Base-by-base conservation (phyloP, 53 echinoderm and acorn worm species). In the Pentamera pediparva region DNA sequence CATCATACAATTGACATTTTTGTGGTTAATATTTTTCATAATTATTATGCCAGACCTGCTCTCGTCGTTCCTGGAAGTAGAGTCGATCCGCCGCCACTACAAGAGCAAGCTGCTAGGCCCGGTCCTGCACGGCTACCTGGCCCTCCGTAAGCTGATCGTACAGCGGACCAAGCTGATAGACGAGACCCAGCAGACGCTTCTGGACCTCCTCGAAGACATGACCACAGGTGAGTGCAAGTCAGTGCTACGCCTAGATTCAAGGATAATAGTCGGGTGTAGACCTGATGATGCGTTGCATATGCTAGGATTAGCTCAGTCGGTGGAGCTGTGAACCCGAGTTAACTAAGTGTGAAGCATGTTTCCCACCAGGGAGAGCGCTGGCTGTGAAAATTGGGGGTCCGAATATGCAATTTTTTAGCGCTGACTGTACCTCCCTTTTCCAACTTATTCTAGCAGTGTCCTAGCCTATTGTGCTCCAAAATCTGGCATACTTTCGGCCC, bases 101-200 rank as follows among this genome's bases (percentile, higher is more conserved):
- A 95, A 95, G 85, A 76, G 90, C 75, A 90, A 91, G 77, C 75
- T 95, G 52, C 77, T 95, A 1, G 96, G 96, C 19, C 90, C 96
- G 7, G 96, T 95, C 21, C 78, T 95, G 25, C 87, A 95, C 24
- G 96, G 96, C 12, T 95, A 95, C 77, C 78, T 95, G 74, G 90
- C 96, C 31, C 75, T 95, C 15, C 75, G 90, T 25, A 95, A 95
- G 55, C 79, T 95, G 53, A 87, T 95, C 43, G 96, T 95, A 18
- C 96, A 95, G 72, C 59, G 96, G 35, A 95, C 96, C 52, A 95
- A 95, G 41, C 88, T 95, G 41, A 90, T 95, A 48, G 96, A 91
- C 43, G 90, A 91, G 80, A 91, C 90, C 0, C 96, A 95, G 22
- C 90, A 95, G 65, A 95, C 76, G 73, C 71, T 95, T 10, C 79